Conservation (phyloP, 2,888 invertebrate genomes). For the Strigamia crassipes region DNA sequence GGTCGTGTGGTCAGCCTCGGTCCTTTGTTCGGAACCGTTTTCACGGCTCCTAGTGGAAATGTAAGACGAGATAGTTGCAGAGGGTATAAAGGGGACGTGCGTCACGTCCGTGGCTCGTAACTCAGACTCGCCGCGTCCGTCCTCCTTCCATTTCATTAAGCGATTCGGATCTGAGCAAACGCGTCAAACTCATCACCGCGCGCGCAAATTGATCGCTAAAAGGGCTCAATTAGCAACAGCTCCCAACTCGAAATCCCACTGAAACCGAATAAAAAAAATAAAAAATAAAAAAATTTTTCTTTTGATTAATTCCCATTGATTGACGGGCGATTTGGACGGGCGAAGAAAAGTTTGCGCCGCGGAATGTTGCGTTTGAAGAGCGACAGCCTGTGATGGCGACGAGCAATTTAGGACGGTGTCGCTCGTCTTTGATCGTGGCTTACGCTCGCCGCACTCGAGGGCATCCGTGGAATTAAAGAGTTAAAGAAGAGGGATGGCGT, state of each 20-base stretch:
- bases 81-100: not conserved
- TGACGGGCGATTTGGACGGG: not conserved
- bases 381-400: not conserved
- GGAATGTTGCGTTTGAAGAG: not conserved
- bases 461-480: constrained; percentile 38
- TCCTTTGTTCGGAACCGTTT: constrained; percentile 3
- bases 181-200: not conserved
- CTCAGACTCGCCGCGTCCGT: not conserved
- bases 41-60: constrained; percentile 3
- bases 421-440: constrained; percentile 35
- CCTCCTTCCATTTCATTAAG: constrained; percentile 24
- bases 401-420: constrained; percentile 34
- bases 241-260: not conserved
- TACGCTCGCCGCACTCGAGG: constrained; percentile 40
- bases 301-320: not conserved
- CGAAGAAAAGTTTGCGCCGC: not conserved
- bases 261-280: not conserved
- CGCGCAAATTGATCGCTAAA: constrained; percentile 4
- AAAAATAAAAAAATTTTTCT: not conserved
- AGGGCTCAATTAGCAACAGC: constrained; percentile 6
- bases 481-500: constrained; percentile 25
- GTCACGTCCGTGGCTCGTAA: constrained; percentile 11
- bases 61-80: not conserved
- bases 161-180: constrained; percentile 14
- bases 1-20: not conserved